Percentiles rank a stretch among this genome's conserved stretches.
Evolutionary conservation across 2,888 invertebrate genomes (phyloP).

Genomic region (Epirrita christyi): DNA sequence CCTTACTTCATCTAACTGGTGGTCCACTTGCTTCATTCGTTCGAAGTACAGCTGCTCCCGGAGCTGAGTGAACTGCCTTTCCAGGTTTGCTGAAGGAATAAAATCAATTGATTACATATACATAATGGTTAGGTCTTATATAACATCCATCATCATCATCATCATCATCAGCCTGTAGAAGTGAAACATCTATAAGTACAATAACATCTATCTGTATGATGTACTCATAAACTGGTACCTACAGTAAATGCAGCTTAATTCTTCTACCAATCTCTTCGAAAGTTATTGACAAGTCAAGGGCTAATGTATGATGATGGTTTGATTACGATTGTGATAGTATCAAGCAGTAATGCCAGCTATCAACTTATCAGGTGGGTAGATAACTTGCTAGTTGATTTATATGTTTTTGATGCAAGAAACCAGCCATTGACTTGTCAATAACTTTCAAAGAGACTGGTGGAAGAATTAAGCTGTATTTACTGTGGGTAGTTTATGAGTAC

Average conservation of each 20-base stretch:
- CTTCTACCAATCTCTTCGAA: background rate
- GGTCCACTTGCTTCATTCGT: slow-evolving; percentile 90
- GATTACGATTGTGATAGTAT: no score
- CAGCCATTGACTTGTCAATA: background rate
- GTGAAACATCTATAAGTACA: no score
- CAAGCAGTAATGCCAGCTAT: no score
- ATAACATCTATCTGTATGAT: background rate
- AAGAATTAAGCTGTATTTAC: background rate
- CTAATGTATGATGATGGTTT: no score
- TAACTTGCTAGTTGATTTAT: no score
- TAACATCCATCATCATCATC: no score
- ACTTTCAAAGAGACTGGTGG: background rate
- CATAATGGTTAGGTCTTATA: no score
- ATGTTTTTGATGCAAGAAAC: background rate
- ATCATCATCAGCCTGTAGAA: no score
- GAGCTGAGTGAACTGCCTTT: slow-evolving; percentile 93
- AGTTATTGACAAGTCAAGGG: background rate
- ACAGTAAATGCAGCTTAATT: background rate
- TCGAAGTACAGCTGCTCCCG: slow-evolving; percentile 96
- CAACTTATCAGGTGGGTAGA: no score
- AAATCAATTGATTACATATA: background rate
- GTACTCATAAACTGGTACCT: background rate
- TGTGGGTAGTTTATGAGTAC: background rate
- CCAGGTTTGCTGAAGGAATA: slow-evolving; percentile 88
- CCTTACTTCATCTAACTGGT: slow-evolving; percentile 93